Conservation (phyloP, 1,140 invertebrate species). For the Macrobrachium nipponense region DNA sequence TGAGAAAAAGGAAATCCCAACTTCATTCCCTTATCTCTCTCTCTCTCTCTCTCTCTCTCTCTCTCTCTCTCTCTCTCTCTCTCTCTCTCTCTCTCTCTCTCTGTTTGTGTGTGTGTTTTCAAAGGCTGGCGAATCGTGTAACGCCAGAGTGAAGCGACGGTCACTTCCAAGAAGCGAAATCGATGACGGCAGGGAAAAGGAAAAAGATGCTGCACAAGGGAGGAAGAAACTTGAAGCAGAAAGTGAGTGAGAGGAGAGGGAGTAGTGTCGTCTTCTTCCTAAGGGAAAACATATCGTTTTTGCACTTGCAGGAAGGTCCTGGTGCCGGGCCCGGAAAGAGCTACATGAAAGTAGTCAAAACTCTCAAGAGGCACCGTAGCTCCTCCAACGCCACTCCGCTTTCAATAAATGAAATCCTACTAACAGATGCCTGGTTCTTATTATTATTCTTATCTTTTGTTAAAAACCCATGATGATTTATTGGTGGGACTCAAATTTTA, state of each 20-base stretch:
- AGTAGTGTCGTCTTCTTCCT: background rate
- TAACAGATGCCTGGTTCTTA: too few species aligned
- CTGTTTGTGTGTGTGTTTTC: background rate
- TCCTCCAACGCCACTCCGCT: too few species aligned
- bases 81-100: background rate
- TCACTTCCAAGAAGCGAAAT: background rate
- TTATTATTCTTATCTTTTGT: too few species aligned
- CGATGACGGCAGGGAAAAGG: background rate
- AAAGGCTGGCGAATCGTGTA: background rate
- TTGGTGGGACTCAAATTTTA: too few species aligned
- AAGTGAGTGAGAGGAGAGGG: background rate
- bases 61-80: conserved; percentile 3
- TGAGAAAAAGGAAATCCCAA: too few species aligned
- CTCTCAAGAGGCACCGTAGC: too few species aligned
- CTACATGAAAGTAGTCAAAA: too few species aligned
- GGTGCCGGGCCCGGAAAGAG: background rate
- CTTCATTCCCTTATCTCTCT: background rate
- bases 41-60: conserved; percentile 1
- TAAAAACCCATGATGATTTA: too few species aligned
- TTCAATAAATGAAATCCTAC: too few species aligned
- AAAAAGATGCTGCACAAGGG: background rate
- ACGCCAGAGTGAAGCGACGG: background rate
- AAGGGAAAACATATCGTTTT: background rate
- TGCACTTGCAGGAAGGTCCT: background rate
- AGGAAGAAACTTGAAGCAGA: background rate